phyloP scores from a whole-genome alignment of 2,113 vertebrate genomes.

The Oceanodroma tethys region DNA sequence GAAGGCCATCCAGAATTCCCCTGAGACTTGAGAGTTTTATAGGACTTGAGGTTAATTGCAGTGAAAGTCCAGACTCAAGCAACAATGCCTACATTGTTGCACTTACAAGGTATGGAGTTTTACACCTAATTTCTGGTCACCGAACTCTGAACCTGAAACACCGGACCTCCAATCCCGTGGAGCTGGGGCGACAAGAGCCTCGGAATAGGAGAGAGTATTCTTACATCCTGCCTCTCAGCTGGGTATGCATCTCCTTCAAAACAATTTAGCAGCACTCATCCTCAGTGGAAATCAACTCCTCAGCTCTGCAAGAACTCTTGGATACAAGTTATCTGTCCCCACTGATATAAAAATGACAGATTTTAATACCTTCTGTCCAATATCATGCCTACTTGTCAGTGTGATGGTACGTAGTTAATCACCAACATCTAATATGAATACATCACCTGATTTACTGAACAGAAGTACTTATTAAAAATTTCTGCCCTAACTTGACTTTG shows the following conservation, averaged over 20 bases:
- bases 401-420: neutral
- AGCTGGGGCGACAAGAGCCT: neutral
- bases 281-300: slow-evolving; percentile 18
- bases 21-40: neutral
- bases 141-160: neutral
- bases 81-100: neutral
- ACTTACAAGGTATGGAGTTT: neutral
- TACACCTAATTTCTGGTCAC: neutral
- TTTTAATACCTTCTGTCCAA: slow-evolving; percentile 45
- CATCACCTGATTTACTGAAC: slow-evolving; percentile 44
- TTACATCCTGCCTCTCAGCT: neutral
- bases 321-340: slow-evolving; percentile 31
- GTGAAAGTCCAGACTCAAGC: neutral
- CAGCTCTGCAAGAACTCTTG: neutral
- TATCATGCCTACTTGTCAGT: slow-evolving; percentile 38
- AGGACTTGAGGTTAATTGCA: neutral
- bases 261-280: slow-evolving; percentile 9
- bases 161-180: neutral
- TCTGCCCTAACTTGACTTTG: slow-evolving; percentile 11
- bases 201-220: accelerated
- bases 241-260: neutral
- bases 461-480: slow-evolving; percentile 32
- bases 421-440: slow-evolving; percentile 26
- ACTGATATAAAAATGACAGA: slow-evolving; percentile 34
- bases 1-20: neutral